phyloP scores from a whole-genome alignment of 2,113 vertebrate species.

The Malurus melanocephalus region DNA sequence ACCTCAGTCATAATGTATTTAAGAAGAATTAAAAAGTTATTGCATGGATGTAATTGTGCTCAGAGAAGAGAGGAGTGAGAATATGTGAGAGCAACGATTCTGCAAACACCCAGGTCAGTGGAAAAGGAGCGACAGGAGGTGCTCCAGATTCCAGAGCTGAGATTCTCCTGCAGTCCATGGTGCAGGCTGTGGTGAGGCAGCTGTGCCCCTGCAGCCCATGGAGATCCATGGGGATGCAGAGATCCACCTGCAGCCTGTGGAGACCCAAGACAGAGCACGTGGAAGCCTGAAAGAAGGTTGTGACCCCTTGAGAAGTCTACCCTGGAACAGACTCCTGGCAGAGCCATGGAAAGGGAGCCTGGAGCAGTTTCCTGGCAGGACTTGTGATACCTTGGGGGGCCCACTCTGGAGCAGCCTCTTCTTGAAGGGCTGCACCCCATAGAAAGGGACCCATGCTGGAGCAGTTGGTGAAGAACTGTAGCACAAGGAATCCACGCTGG shows the following conservation, averaged over 20 bases:
- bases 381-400: background rate
- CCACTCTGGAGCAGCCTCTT: background rate
- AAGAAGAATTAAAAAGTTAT: background rate
- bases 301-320: background rate
- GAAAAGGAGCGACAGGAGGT: background rate
- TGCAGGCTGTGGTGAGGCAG: background rate
- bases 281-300: background rate
- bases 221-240: background rate
- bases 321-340: background rate
- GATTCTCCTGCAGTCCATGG: background rate
- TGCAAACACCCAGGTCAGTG: background rate
- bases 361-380: background rate
- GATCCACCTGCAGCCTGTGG: background rate
- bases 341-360: background rate
- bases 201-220: background rate
- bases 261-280: background rate
- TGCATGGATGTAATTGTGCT: background rate
- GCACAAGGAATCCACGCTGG: background rate
- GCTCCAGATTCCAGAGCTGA: accelerated
- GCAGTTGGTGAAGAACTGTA: background rate
- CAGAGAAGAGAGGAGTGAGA: background rate
- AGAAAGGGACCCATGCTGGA: background rate
- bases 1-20: background rate
- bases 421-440: accelerated
- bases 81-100: background rate